Base-by-base conservation (phyloP, 2,797 vertebrate species). In the Choloepus didactylus region DNA sequence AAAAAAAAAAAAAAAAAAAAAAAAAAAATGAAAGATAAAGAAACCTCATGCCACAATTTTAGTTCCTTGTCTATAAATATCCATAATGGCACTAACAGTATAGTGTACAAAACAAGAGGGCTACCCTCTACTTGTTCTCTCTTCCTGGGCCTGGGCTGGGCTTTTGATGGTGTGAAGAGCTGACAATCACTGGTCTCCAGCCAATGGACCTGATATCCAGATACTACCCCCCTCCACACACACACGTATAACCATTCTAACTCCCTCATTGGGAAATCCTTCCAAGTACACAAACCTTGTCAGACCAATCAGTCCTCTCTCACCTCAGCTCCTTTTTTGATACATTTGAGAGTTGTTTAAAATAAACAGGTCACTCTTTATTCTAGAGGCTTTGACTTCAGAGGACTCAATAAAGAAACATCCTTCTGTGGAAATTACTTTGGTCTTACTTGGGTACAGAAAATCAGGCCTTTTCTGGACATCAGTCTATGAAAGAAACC, bases 321-420 rank as follows among this genome's bases (percentile, higher is more conserved):
- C 25, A 16, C 4, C 54, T n/a, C 38, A 73, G 38, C 6, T 41
- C 8, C 19, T 38, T 59, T 59, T 49, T 94, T 80, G 89, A 93
- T 38, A 79, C 15, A 72, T 51, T 87, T 79, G 51, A 89, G 44
- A 59, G 5, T 80, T 89, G 5, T 90, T 93, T 87, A 87, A 77
- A 7, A 92, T 70, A 87, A 96, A 69, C 25, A 84, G 35, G 41
- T 77, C 62, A 85, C 4, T 2, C 5, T 83, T 35, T 76, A 21
- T 66, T 83, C n/a, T 93, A 18, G 27, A 88, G 16, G 3, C 4
- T 87, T 92, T 80, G 16, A 90, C 2, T 73, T 93, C 93, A 41
- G 21, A 87, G 60, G 1, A 70, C 19, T 77, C 31, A 77, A 69
- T 79, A 38, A 38, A 38, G 84, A 80, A 44, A 60, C 54, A 81